phyloP scores from a whole-genome alignment of 2,113 vertebrate genomes.

The Osmerus mordax region DNA sequence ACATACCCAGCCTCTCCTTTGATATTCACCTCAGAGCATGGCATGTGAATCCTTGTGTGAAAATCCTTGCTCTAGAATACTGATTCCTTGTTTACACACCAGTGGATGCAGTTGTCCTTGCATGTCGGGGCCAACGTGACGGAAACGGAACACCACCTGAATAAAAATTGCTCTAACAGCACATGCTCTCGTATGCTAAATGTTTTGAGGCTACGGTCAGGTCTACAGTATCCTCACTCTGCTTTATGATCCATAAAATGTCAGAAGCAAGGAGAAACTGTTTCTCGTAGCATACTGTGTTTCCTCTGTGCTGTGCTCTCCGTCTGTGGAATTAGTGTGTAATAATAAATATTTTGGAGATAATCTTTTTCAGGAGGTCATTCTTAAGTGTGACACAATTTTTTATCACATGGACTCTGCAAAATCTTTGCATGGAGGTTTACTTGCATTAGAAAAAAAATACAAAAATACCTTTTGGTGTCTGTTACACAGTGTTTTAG shows the following conservation, averaged over 20 bases:
- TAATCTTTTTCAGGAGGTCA: too few species aligned
- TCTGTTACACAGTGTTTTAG: background rate
- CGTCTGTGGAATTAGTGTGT: too few species aligned
- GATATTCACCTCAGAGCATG: slow-evolving; percentile 39
- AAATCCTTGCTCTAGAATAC: slow-evolving; percentile 45
- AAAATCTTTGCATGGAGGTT: background rate
- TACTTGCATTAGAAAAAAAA: background rate
- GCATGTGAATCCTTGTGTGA: slow-evolving; percentile 28
- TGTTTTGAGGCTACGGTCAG: background rate
- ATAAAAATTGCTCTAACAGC: slow-evolving; percentile 31
- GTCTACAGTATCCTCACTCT: background rate
- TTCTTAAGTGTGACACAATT: too few species aligned
- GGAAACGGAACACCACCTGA: slow-evolving; percentile 43
- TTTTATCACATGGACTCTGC: too few species aligned
- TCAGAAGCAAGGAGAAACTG: too few species aligned
- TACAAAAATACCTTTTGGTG: too few species aligned
- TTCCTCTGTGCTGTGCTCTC: too few species aligned
- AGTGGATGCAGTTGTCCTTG: slow-evolving; percentile 23
- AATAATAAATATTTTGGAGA: too few species aligned
- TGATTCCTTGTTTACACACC: slow-evolving; percentile 57
- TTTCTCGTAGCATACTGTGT: too few species aligned
- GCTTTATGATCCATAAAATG: background rate
- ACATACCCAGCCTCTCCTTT: slow-evolving; percentile 38
- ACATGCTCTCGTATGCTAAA: background rate
- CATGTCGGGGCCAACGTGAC: slow-evolving; percentile 45